A percentile compares a stretch with the other conserved stretches of the same genome.
Evolutionary conservation across 1,140 invertebrate species (phyloP).

Genomic region (Rhynchophorus ferrugineus): DNA sequence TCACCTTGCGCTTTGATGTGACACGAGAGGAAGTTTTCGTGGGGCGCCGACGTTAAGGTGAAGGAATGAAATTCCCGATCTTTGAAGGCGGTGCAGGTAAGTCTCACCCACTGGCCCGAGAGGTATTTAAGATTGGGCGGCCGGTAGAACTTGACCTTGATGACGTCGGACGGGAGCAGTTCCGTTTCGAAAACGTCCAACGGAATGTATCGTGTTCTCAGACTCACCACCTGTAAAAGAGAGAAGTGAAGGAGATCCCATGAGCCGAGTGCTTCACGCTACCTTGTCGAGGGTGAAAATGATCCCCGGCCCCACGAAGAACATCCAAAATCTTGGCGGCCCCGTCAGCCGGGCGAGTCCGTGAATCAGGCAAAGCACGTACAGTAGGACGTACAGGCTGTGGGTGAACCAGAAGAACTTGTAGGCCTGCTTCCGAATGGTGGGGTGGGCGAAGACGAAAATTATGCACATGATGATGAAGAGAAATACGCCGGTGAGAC

Average conservation of each 20-base stretch:
- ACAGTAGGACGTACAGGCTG: constrained; percentile 84
- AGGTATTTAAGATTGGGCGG: constrained; percentile 96
- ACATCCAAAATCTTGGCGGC: constrained; percentile 90
- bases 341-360: constrained; percentile 91
- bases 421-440: constrained; percentile 87
- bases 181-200: constrained; percentile 93
- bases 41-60: constrained; percentile 95
- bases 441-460: constrained; percentile 94
- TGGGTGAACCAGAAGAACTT: constrained; percentile 98
- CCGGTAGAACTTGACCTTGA: constrained; percentile 86
- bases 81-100: constrained; percentile 88
- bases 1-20: constrained; percentile 95
- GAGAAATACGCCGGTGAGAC: constrained; percentile 88
- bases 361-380: constrained; percentile 85
- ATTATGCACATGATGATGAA: constrained; percentile 93
- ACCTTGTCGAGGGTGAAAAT: constrained; percentile 88
- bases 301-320: constrained; percentile 88
- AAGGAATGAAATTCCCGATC: constrained; percentile 96
- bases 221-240: constrained; percentile 65
- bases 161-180: constrained; percentile 89
- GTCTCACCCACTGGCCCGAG: constrained; percentile 81
- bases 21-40: constrained; percentile 94
- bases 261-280: constrained; percentile 19
- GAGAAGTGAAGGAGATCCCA: too few relatives aligned
- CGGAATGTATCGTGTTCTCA: constrained; percentile 88